A percentile compares a stretch with the other conserved stretches of the same genome.
phyloP scores from a whole-genome alignment of 2,113 vertebrate genomes.

The Microtus pennsylvanicus region DNA sequence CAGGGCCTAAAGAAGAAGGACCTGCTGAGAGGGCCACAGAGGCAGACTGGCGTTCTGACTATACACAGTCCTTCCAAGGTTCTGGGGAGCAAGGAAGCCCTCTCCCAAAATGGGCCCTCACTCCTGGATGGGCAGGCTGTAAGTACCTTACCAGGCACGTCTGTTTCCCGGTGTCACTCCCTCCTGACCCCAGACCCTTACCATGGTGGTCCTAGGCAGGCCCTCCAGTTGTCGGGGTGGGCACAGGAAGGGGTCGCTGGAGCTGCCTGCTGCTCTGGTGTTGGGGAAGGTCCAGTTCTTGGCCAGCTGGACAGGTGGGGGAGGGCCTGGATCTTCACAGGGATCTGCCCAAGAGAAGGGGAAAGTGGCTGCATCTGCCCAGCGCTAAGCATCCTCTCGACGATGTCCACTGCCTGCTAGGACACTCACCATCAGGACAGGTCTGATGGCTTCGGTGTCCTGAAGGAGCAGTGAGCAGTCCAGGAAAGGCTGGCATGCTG shows the following conservation, averaged over 20 bases:
- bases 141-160: background rate
- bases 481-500: constrained; percentile 84
- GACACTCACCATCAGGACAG: constrained; percentile 82
- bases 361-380: background rate
- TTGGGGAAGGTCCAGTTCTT: constrained; percentile 96
- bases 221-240: constrained; percentile 88
- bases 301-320: constrained; percentile 81
- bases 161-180: background rate
- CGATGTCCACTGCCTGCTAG: fast-evolving
- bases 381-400: background rate
- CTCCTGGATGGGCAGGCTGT: too few relatives aligned
- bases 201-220: constrained; percentile 85
- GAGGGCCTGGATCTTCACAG: constrained; percentile 75
- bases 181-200: constrained; percentile 49
- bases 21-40: background rate
- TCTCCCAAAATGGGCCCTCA: background rate
- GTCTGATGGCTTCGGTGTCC: constrained; percentile 64
- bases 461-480: constrained; percentile 70
- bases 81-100: background rate
- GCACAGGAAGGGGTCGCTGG: constrained; percentile 90
- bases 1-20: constrained; percentile 62
- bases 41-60: background rate
- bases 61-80: background rate
- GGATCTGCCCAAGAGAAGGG: constrained; percentile 75
- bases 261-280: constrained; percentile 86